phyloP scores from a whole-genome alignment of 1,140 invertebrate species.

The Trypoxylus dichotomus region DNA sequence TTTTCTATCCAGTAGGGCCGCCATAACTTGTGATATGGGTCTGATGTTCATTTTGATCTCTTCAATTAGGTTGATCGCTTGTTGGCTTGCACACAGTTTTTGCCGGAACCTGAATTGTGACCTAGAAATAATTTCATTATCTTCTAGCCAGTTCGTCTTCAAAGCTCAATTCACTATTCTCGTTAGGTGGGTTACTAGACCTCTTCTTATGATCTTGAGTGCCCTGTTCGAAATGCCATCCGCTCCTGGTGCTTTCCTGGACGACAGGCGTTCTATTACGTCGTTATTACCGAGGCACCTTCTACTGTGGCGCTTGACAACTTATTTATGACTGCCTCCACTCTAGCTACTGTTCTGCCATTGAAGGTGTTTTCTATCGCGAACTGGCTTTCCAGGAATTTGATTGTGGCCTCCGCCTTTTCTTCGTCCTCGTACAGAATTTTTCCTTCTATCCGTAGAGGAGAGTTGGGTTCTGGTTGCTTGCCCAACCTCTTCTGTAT shows the following conservation, averaged over 20 bases:
- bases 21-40: too few species aligned
- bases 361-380: not conserved
- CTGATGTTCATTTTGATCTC: too few species aligned
- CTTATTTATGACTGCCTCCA: not conserved
- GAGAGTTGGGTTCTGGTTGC: slow-evolving; percentile 3
- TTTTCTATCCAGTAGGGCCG: too few species aligned
- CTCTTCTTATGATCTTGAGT: not conserved
- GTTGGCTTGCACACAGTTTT: too few species aligned
- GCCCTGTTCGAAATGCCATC: not conserved
- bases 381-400: not conserved
- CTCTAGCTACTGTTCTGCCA: not conserved
- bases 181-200: not conserved
- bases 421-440: not conserved
- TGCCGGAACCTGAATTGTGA: too few species aligned
- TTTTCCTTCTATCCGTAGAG: not conserved
- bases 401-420: not conserved
- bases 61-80: too few species aligned
- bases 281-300: not conserved
- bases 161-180: not conserved
- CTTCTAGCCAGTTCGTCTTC: too few species aligned
- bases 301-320: not conserved
- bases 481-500: not conserved
- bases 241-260: not conserved
- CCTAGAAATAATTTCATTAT: too few species aligned
- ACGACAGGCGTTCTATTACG: not conserved